phyloP scores from a whole-genome alignment of 2,888 invertebrate species.

The Pyrochroa serraticornis region DNA sequence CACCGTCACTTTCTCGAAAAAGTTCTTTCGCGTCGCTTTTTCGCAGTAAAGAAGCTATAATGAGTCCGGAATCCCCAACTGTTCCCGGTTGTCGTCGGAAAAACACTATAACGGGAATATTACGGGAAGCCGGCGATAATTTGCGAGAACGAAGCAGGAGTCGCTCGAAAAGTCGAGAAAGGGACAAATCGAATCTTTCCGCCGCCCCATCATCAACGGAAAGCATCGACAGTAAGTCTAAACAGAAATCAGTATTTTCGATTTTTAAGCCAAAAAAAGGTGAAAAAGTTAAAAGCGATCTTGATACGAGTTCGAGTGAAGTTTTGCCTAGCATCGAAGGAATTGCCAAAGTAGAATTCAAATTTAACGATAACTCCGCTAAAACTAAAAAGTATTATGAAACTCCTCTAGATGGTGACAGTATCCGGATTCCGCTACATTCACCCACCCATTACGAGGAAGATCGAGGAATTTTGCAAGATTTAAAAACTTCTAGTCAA shows the following conservation, averaged over 20 bases:
- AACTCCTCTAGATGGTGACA: constrained; percentile 65
- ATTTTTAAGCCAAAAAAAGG: constrained; percentile 68
- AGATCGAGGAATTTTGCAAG: constrained; percentile 50
- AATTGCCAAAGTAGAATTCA: constrained; percentile 57
- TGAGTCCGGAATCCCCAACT: constrained; percentile 69
- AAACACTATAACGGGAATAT: constrained; percentile 51
- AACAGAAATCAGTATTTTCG: constrained; percentile 71
- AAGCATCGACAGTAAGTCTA: constrained; percentile 58
- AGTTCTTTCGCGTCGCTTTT: constrained; percentile 84
- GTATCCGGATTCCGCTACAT: constrained; percentile 75
- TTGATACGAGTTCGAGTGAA: constrained; percentile 43
- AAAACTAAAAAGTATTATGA: constrained; percentile 64
- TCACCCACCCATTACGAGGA: constrained; percentile 72
- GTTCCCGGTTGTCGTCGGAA: constrained; percentile 48
- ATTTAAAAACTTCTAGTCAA: constrained; percentile 56
- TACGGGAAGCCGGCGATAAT: constrained; percentile 53
- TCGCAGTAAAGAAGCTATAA: constrained; percentile 71
- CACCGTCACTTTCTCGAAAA: constrained; percentile 76
- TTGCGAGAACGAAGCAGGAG: constrained; percentile 50
- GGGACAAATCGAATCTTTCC: constrained; percentile 57
- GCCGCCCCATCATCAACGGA: constrained; percentile 63
- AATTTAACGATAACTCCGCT: constrained; percentile 44
- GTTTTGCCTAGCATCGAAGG: constrained; percentile 54
- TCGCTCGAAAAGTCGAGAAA: constrained; percentile 70
- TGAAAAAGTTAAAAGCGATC: constrained; percentile 58